Base-by-base conservation (phyloP, 2,888 invertebrate genomes). In the Napeogenes sylphis region DNA sequence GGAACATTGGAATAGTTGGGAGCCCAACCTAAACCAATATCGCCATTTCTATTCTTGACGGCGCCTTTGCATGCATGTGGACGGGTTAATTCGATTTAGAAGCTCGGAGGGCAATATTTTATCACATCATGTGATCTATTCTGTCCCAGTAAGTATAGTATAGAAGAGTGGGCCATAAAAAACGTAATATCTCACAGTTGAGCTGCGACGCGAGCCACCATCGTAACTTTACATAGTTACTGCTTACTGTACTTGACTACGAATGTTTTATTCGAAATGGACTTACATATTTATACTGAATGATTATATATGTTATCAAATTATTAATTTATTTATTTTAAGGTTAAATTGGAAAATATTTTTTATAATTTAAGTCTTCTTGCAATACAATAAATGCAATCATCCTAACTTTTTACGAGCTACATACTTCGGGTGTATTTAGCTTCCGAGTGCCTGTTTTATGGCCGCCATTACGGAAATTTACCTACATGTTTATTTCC, bases 181-280 rank as follows among this genome's bases (percentile, higher is more conserved):
- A 90, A 90, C 84, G 90, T 83, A 90, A 90, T 90, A 89, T 90
- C 87, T 90, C 88, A 89, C 90, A 85, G 90, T 89, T 83, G 90
- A 90, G 83, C 86, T 81, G 88, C 83, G 84, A 77, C 79, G 81
- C 77, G 84, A 80, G 85, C 83, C 80, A 77, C 82, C 87, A 82
- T 90, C 90, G 90, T 90, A 90, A 90, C 89, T 88, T 81, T 82
- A 90, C 90, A 90, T 87, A 89, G 90, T 90, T 85, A 87, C 87
- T 82, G 82, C 82, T 82, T 80, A 8, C 30, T 30, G 21, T 4
- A 5, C 30, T 14, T 42, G 12, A 10, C 8, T 51, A 51, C 51
- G 30, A 51, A 51, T 51, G 30, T 30, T 51, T 51, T 51, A 51
- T 51, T 47, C 6, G 21, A 51, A 21, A 51, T 51, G 5, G 14